These are phyloP conservation scores for Limanda limanda DNA, from an alignment of 2,113 vertebrate genomes.

Conservation along the genomic window DNA sequence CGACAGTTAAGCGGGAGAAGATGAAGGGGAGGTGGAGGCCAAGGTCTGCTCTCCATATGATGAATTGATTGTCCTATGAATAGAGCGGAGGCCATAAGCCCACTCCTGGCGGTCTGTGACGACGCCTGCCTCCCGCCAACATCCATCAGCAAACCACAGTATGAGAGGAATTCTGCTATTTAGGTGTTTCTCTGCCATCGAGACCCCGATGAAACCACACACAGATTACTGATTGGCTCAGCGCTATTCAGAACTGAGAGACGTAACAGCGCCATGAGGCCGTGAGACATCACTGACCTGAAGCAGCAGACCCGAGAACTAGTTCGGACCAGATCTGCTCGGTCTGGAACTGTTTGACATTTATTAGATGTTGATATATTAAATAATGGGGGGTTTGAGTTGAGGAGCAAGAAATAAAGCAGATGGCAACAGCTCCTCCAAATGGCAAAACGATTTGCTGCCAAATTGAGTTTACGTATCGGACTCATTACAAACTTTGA, in stretches of 20 bases:
- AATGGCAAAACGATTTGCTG: too few species aligned
- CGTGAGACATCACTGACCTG: constrained; percentile 34
- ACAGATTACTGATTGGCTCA: constrained; percentile 45
- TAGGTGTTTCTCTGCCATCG: constrained; percentile 67
- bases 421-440: background rate
- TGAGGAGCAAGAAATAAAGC: constrained; percentile 6
- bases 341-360: background rate
- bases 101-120: constrained; percentile 48
- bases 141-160: constrained; percentile 73
- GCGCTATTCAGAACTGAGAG: constrained; percentile 30
- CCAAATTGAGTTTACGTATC: too few species aligned
- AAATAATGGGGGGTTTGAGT: constrained; percentile 8
- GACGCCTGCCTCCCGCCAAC: constrained; percentile 50
- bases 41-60: constrained; percentile 39
- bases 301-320: constrained; percentile 23
- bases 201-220: constrained; percentile 67
- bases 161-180: constrained; percentile 74
- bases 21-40: background rate
- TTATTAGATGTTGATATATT: constrained; percentile 15
- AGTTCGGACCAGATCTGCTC: constrained; percentile 39
- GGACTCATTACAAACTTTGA: background rate
- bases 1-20: background rate
- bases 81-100: constrained; percentile 41
- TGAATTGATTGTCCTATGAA: constrained; percentile 57
- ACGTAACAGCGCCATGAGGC: constrained; percentile 9